Evolutionary conservation across 2,113 vertebrate genomes (phyloP), one percentile per base, ranked within the genome.

Genomic region (Gambusia affinis): DNA sequence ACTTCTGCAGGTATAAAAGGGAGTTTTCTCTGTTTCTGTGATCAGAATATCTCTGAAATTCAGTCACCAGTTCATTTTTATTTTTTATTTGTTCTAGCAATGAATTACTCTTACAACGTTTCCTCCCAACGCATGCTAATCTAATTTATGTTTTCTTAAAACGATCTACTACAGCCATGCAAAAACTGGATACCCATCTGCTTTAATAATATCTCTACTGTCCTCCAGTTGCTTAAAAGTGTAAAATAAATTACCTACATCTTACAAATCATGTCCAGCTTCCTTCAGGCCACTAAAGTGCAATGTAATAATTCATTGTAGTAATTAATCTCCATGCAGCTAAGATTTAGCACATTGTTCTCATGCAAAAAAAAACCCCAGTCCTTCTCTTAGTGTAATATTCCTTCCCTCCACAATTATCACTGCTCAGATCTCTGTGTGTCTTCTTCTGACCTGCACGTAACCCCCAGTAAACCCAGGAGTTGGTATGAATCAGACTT

Each of bases 401-500:
- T n/a, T 57, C 51, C 24, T 57, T 10, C 8, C 51, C 51, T 57
- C 51, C 51, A 57, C 24, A 24, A n/a, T 57, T 57, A 57, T 54
- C 10, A 86, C 78, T 71, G 72, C 78, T 87, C 80, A 83, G 80
- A 86, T 84, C 47, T 77, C 61, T 64, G 31, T 62, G 29, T 64
- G 75, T 64, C 61, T 78, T 69, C 70, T 39, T 65, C 30, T 85
- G 89, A 80, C 86, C 82, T 78, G 78, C 73, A n/a, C 42, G 81
- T 89, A 83, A 88, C 87, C 84, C 85, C 65, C 47, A 79, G 65
- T 71, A 69, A 87, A 79, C 79, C 76, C 27, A 66, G 27, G 81
- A 76, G 72, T 80, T 42, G 60, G 73, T 84, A 83, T 78, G 76
- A 28, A 11, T 81, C 79, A 83, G 82, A 67, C 81, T 73, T 82